These are phyloP conservation scores for Aleiodes sp. DNA, from an alignment of 1,140 invertebrate species.

Conservation along the genomic window DNA sequence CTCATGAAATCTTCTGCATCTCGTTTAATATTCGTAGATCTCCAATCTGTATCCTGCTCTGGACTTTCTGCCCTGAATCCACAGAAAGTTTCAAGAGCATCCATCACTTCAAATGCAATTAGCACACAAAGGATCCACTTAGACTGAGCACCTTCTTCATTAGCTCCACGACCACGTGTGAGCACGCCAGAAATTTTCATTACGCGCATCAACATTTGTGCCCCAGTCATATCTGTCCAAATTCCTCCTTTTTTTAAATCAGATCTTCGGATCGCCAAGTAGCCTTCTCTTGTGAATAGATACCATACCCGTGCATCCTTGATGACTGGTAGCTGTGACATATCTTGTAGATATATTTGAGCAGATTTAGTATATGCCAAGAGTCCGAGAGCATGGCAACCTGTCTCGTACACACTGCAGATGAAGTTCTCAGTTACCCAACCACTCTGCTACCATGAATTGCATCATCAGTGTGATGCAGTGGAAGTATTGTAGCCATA, in stretches of 20 bases:
- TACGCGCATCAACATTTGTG: conserved; percentile 56
- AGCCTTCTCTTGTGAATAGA: conserved; percentile 44
- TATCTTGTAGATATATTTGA: conserved; percentile 56
- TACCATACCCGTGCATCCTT: conserved; percentile 47
- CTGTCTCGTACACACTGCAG: conserved; percentile 43
- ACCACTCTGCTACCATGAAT: conserved; percentile 41
- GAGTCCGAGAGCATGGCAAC: conserved; percentile 54
- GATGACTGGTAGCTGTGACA: conserved; percentile 41
- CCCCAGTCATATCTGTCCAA: conserved; percentile 56
- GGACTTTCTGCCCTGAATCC: conserved; percentile 16
- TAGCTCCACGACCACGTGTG: conserved; percentile 32
- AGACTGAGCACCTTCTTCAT: conserved; percentile 32
- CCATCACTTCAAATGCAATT: conserved; percentile 35
- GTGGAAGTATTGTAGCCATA: conserved; percentile 38
- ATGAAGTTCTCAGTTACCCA: conserved; percentile 48
- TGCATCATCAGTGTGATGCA: conserved; percentile 19
- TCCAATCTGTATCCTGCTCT: conserved; percentile 48
- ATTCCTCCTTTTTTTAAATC: conserved; percentile 59
- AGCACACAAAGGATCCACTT: conserved; percentile 35
- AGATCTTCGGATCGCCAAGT: conserved; percentile 47
- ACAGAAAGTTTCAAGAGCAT: conserved; percentile 47
- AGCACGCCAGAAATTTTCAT: conserved; percentile 36
- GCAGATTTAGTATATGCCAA: conserved; percentile 52
- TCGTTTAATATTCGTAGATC: conserved; percentile 36
- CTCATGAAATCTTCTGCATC: conserved; percentile 44